A percentile compares a stretch with the other conserved stretches of the same genome.
Evolutionary conservation across 2,113 vertebrate species (phyloP).

Genomic region (Chascanopsetta lugubris): DNA sequence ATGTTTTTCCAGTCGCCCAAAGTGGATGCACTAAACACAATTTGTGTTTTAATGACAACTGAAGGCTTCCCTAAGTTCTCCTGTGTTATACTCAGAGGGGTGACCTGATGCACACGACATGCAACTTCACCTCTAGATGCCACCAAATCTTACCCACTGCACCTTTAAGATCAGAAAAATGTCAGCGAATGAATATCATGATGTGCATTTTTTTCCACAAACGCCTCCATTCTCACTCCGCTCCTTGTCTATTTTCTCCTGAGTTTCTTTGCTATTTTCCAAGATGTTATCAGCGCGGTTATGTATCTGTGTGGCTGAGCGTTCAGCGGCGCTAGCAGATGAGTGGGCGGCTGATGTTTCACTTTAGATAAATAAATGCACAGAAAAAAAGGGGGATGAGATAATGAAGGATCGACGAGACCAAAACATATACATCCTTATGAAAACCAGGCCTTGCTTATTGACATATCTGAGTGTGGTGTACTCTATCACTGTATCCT

Average conservation of each 20-base stretch:
- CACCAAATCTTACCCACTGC: too few relatives aligned
- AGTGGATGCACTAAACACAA: too few relatives aligned
- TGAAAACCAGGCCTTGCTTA: slow-evolving; percentile 39
- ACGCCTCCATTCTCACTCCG: slow-evolving; percentile 3
- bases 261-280: slow-evolving; percentile 24
- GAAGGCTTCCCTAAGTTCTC: too few relatives aligned
- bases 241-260: slow-evolving; percentile 18
- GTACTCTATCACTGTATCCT: slow-evolving; percentile 20
- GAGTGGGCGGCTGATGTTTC: slow-evolving; percentile 43
- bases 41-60: too few relatives aligned
- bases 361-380: slow-evolving; percentile 53
- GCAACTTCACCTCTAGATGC: too few relatives aligned
- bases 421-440: slow-evolving; percentile 51
- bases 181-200: not conserved
- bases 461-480: slow-evolving; percentile 43
- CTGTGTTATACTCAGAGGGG: too few relatives aligned
- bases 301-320: slow-evolving; percentile 16
- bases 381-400: slow-evolving; percentile 13
- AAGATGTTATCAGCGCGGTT: slow-evolving; percentile 38
- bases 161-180: not conserved
- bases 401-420: slow-evolving; percentile 46
- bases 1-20: too few relatives aligned
- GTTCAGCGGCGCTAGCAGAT: slow-evolving; percentile 34
- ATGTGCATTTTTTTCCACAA: slow-evolving; percentile 5
- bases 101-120: too few relatives aligned